These are phyloP conservation scores for Ochropacha duplaris DNA, from an alignment of 2,888 invertebrate genomes.

Conservation along the genomic window DNA sequence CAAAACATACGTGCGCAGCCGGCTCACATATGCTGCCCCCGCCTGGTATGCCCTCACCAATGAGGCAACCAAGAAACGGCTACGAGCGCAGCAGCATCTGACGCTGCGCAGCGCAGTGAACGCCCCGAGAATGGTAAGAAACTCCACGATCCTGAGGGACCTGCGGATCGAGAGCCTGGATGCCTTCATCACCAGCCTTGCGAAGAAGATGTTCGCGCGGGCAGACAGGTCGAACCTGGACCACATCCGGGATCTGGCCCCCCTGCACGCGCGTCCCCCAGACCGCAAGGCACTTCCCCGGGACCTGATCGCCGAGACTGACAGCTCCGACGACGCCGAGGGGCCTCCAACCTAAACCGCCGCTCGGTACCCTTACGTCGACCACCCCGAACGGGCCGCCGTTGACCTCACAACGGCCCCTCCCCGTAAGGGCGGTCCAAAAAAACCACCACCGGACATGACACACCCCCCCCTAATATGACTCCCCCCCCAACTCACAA, in stretches of 20 bases:
- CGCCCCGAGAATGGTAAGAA: slow-evolving; percentile 6
- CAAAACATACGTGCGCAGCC: no score
- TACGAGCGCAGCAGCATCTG: slow-evolving; percentile 2
- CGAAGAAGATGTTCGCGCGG: slow-evolving; percentile 83
- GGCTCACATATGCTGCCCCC: no score
- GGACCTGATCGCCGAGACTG: neutral
- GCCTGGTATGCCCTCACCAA: slow-evolving; percentile 8
- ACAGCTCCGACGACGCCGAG: no score
- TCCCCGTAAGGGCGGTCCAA: no score
- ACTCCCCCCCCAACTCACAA: no score
- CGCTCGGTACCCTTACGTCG: no score
- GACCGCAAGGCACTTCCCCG: neutral
- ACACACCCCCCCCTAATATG: no score
- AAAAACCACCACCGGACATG: no score
- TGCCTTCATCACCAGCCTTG: slow-evolving; percentile 87
- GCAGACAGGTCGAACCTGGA: slow-evolving; percentile 69
- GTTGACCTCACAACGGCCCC: no score
- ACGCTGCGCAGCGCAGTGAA: slow-evolving; percentile 3
- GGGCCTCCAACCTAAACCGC: no score
- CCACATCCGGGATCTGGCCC: neutral
- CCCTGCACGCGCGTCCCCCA: neutral
- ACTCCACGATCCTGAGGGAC: slow-evolving; percentile 44
- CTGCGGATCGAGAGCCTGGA: slow-evolving; percentile 87
- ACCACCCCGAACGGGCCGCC: no score
- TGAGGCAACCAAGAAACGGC: neutral